Evolutionary conservation across 2,888 invertebrate species (phyloP), one percentile per base, ranked within the genome.

Genomic region (Deilephila elpenor): DNA sequence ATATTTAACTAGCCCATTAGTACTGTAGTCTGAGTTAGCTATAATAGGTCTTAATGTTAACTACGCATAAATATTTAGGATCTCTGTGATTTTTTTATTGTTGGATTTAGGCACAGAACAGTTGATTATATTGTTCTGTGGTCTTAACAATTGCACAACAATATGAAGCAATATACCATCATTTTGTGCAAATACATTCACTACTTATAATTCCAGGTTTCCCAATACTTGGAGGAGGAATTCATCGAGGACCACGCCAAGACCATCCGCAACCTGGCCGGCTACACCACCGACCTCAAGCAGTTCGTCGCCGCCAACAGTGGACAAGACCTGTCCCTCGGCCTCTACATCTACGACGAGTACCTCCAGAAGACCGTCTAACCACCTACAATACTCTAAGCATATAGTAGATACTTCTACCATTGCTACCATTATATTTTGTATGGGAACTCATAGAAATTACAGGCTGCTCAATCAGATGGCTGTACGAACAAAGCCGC

Each of bases 331-430:
- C 91, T 96, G 72, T 96, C 97, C 0, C 90, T 98, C 73, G 93
- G 96, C 14, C 86, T 97, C 75, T 97, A 96, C 85, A 86, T 98
- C 80, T 98, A 97, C 86, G 98, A 98, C 91, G 97, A 97, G 85
- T 96, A 95, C 75, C 86, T 95, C 32, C 90, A 93, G 83, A 94
- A 95, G 78, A 84, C 83, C 53, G 84, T 82, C 64, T 93, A 91
- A 92, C 80, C 77, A 70, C 14, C 44, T 11, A 44, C 11, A 44
- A 56, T 56, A 56, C 56, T 56, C 56, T n/a, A 19, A 56, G 56
- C 56, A 56, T 56, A 56, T n/a, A 56, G 56, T n/a, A 56, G 56
- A 56, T 5, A 56, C n/a, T 5, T 56, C 56, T 56, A 56, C n/a
- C 5, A 56, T 6, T n/a, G 19, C n/a, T 56, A n/a, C 19, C 5